Base-by-base conservation (phyloP, 2,888 invertebrate genomes). In the Nymphalis polychloros region DNA sequence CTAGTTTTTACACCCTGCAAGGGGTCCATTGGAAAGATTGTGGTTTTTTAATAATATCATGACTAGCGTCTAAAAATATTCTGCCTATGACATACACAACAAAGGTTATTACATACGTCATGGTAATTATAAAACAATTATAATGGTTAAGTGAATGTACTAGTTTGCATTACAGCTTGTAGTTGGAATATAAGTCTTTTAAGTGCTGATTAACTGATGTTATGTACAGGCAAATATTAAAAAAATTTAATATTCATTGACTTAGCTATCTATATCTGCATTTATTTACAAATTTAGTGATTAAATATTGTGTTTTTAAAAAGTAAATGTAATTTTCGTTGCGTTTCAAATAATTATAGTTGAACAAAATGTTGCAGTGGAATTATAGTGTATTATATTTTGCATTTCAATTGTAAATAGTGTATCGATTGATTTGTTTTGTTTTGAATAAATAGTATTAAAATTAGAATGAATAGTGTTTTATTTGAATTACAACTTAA, bases 341-440 rank as follows among this genome's bases (percentile, higher is more conserved):
- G 52, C 52, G 5, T 3, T 52, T 52, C 7, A 17, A 48, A n/a
- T 48, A 13, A 23, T 52, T 52, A 0, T 27, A 17, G 53, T 31
- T 31, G 31, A 31, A 55, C 1, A 41, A 41, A 13, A 13, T 10
- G 31, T 6, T 55, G 31, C 7, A 27, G 19, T 61, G 50, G 27
- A 53, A 31, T n/a, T 66, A 13, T 46, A 20, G 35, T 63, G 60
- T 59, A 67, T 59, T 53, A 60, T 59, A 55, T n/a, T 57, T 20
- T 5, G 66, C 66, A 67, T 67, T 67, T 61, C 20, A 41, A 41
- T 17, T 67, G 55, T 67, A 67, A 53, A 61, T 66, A 66, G 35
- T 61, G 61, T 66, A 55, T 20, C 57, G 41, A 55, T 61, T 59
- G 48, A 27, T 59, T 20, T 19, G 20, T 27, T 65, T 35, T 35